phyloP scores from a whole-genome alignment of 1,140 invertebrate species.

The Diorhabda sublineata region DNA sequence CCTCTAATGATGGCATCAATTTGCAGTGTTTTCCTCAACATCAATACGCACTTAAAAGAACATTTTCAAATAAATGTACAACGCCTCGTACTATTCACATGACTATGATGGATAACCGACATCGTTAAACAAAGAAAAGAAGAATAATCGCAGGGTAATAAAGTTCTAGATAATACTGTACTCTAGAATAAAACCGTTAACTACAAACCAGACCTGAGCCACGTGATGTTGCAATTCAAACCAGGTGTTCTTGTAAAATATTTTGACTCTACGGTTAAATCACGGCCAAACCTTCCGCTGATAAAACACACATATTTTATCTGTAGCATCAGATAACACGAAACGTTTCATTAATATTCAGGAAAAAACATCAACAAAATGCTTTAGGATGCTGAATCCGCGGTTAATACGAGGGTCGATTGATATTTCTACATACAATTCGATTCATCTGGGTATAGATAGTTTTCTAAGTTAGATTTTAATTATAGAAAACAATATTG shows the following conservation, averaged over 20 bases:
- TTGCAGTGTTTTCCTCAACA: too few relatives aligned
- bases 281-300: not conserved
- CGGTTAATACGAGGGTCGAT: too few relatives aligned
- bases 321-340: not conserved
- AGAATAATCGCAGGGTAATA: not conserved
- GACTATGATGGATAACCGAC: not conserved
- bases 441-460: too few relatives aligned
- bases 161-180: not conserved
- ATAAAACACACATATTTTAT: slow-evolving; percentile 1
- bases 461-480: too few relatives aligned
- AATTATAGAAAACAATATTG: too few relatives aligned
- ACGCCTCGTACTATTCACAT: not conserved
- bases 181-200: not conserved
- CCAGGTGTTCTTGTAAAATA: not conserved
- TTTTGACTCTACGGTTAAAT: not conserved
- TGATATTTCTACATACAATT: too few relatives aligned
- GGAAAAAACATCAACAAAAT: not conserved
- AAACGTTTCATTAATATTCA: not conserved
- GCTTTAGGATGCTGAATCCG: not conserved
- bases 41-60: too few relatives aligned
- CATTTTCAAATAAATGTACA: not conserved
- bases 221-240: not conserved
- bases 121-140: not conserved
- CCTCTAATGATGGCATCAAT: too few relatives aligned
- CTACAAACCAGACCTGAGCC: not conserved